These are phyloP conservation scores for Siniperca undulata DNA, from an alignment of 2,797 vertebrate genomes.

Conservation along the genomic window DNA sequence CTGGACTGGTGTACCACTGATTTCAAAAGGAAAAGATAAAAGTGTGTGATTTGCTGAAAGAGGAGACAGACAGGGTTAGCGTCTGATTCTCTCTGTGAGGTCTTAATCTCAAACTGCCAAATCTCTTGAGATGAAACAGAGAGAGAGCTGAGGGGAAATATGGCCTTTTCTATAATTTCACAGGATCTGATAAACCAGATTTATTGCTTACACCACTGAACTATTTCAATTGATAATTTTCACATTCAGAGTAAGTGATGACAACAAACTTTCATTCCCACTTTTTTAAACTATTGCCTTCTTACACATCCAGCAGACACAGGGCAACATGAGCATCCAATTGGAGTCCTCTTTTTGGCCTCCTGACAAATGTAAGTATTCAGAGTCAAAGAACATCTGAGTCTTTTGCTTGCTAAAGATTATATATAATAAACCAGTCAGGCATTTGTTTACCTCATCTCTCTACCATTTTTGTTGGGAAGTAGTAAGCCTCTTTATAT, in stretches of 20 bases:
- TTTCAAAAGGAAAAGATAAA: slow-evolving; percentile 8
- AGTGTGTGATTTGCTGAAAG: background rate
- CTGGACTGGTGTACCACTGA: background rate
- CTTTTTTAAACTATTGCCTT: too few species aligned
- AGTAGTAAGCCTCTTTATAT: background rate
- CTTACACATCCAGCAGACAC: too few species aligned
- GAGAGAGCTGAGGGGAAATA: background rate
- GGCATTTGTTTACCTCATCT: background rate
- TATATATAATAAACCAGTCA: background rate
- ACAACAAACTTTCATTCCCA: background rate
- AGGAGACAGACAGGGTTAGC: background rate
- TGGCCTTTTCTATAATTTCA: slow-evolving; percentile 10
- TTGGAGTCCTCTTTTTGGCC: too few species aligned
- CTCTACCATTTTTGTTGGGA: background rate
- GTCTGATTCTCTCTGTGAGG: slow-evolving; percentile 5
- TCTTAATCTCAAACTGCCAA: slow-evolving; percentile 22
- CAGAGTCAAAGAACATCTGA: background rate
- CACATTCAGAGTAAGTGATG: slow-evolving; percentile 1
- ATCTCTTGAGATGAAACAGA: slow-evolving; percentile 17
- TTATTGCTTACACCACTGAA: background rate
- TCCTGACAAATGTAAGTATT: background rate
- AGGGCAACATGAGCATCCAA: too few species aligned
- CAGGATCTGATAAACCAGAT: background rate
- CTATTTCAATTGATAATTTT: background rate
- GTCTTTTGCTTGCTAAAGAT: background rate